A percentile compares a stretch with the other conserved stretches of the same genome.
Conservation (phyloP, 2,797 vertebrate genomes). For the Streptopelia turtur region DNA sequence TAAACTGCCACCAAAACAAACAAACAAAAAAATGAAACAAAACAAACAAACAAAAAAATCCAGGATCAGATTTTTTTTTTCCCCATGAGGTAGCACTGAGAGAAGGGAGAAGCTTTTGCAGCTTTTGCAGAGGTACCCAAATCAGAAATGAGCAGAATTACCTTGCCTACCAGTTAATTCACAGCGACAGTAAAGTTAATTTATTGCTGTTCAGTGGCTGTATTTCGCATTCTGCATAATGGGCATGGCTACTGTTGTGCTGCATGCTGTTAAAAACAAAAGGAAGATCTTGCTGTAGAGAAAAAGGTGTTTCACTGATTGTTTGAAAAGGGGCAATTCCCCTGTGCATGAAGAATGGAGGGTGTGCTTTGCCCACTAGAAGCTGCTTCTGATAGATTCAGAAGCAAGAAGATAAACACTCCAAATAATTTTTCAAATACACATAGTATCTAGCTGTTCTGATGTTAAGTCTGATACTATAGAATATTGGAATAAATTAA, state of each 20-base stretch:
- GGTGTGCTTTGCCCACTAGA: background rate
- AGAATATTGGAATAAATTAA: background rate
- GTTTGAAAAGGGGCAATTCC: background rate
- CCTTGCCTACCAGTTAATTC: background rate
- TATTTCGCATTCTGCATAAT: background rate
- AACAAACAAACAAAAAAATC: background rate
- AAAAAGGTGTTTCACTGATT: background rate
- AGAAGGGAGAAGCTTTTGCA: background rate
- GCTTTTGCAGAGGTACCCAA: background rate
- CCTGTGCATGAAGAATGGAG: background rate
- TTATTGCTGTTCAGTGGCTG: background rate
- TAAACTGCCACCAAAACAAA: background rate
- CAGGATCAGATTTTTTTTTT: background rate
- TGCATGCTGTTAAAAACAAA: background rate
- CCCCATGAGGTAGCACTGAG: background rate
- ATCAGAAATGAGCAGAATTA: background rate
- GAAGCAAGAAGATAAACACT: background rate
- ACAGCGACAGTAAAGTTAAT: background rate
- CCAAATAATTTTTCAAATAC: background rate
- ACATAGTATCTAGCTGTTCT: background rate
- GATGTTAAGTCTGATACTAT: background rate
- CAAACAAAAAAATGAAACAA: background rate
- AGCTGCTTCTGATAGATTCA: background rate
- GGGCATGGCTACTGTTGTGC: background rate
- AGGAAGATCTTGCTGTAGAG: background rate